Percentiles rank a stretch among this genome's conserved stretches.
Evolutionary conservation across 2,797 vertebrate genomes (phyloP).

Genomic region (Galagoides demidoff): DNA sequence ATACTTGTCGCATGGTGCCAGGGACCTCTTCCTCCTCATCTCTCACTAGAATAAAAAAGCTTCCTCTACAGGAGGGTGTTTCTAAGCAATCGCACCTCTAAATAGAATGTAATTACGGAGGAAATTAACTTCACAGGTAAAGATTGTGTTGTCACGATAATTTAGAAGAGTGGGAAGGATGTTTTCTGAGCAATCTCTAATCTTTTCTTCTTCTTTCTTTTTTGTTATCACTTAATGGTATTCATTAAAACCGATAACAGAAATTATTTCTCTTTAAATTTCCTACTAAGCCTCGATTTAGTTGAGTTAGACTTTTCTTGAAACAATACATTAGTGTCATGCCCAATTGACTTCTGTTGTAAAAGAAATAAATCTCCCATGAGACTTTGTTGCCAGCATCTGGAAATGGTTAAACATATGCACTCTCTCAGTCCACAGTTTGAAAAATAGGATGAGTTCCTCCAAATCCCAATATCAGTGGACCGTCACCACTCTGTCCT

Average conservation of each 20-base stretch:
- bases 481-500: slow-evolving; percentile 31
- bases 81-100: slow-evolving; percentile 81
- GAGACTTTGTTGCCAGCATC: slow-evolving; percentile 76
- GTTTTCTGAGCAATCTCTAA: slow-evolving; percentile 84
- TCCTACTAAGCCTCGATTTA: slow-evolving; percentile 79
- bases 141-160: slow-evolving; percentile 84
- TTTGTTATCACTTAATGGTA: slow-evolving; percentile 85
- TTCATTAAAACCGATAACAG: slow-evolving; percentile 87
- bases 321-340: slow-evolving; percentile 85
- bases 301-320: slow-evolving; percentile 85
- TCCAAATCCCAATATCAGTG: not conserved
- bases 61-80: slow-evolving; percentile 30
- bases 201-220: slow-evolving; percentile 80
- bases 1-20: not conserved
- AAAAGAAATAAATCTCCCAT: slow-evolving; percentile 83
- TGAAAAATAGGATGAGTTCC: slow-evolving; percentile 66
- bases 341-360: slow-evolving; percentile 84
- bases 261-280: slow-evolving; percentile 85
- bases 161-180: slow-evolving; percentile 83
- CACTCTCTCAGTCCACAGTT: slow-evolving; percentile 64
- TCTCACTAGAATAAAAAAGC: slow-evolving; percentile 36
- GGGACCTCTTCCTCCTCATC: slow-evolving; percentile 63
- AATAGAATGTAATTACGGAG: slow-evolving; percentile 85
- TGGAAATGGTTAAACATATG: slow-evolving; percentile 79
- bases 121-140: slow-evolving; percentile 87